phyloP scores from a whole-genome alignment of 2,888 invertebrate species.

The Thecophora atra region DNA sequence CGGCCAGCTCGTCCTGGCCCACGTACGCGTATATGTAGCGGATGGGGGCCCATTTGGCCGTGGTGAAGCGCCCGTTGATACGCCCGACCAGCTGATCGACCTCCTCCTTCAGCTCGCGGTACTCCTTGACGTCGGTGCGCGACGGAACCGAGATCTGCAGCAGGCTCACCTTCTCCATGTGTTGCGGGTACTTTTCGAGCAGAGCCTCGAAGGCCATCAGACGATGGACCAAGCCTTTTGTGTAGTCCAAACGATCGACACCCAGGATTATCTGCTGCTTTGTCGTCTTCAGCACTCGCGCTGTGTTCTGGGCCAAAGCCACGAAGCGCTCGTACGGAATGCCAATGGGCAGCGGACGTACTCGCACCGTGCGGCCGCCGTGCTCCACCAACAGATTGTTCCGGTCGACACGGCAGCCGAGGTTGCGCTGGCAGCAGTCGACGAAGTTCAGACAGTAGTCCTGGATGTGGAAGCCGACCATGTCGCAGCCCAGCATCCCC shows the following conservation, averaged over 20 bases:
- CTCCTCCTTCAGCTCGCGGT: slow-evolving; percentile 88
- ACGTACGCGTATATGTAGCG: slow-evolving; percentile 88
- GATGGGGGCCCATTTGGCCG: slow-evolving; percentile 92
- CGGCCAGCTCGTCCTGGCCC: slow-evolving; percentile 85
- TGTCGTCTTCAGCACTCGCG: slow-evolving; percentile 73
- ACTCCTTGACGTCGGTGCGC: slow-evolving; percentile 88
- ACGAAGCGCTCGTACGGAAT: slow-evolving; percentile 90
- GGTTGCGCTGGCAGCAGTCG: slow-evolving; percentile 86
- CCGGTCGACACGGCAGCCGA: slow-evolving; percentile 88
- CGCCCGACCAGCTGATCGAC: slow-evolving; percentile 87
- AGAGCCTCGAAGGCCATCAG: slow-evolving; percentile 84
- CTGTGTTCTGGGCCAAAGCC: slow-evolving; percentile 77
- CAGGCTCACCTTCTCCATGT: slow-evolving; percentile 81
- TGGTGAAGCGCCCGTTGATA: slow-evolving; percentile 89
- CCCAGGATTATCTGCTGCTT: slow-evolving; percentile 85
- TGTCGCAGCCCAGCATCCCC: slow-evolving; percentile 90
- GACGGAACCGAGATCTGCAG: slow-evolving; percentile 90
- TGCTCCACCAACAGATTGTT: slow-evolving; percentile 88
- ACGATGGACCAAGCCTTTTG: slow-evolving; percentile 86
- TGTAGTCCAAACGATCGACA: slow-evolving; percentile 90
- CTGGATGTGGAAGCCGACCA: slow-evolving; percentile 92
- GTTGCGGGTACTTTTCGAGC: slow-evolving; percentile 84
- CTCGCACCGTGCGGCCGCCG: slow-evolving; percentile 84
- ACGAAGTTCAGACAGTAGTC: slow-evolving; percentile 92
- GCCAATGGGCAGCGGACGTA: slow-evolving; percentile 87